Conservation (phyloP, 1,140 invertebrate genomes). For the Tenebrio molitor region DNA sequence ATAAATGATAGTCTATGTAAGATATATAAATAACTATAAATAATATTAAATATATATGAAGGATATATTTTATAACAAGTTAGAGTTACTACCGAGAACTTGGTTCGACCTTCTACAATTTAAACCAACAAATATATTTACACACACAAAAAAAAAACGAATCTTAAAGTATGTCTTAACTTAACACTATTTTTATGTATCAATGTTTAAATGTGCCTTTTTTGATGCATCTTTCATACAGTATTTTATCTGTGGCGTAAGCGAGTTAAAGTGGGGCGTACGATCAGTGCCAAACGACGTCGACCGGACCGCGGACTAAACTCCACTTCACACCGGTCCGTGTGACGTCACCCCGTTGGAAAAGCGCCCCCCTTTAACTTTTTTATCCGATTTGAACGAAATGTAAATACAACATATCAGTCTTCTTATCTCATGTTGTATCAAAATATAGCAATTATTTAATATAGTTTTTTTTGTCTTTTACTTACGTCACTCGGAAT, state of each 20-base stretch:
- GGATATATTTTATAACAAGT: slow-evolving; percentile 36
- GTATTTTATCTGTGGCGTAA: slow-evolving; percentile 29
- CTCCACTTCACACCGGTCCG: not conserved
- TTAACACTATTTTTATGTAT: slow-evolving; percentile 43
- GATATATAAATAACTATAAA: slow-evolving; percentile 14
- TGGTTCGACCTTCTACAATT: slow-evolving; percentile 17
- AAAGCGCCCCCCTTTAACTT: slow-evolving; percentile 10
- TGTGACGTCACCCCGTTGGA: not conserved
- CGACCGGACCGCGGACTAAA: slow-evolving; percentile 3
- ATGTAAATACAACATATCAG: slow-evolving; percentile 38
- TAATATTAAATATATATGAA: not conserved
- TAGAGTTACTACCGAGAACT: not conserved
- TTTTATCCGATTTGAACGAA: slow-evolving; percentile 28
- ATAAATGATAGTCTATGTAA: slow-evolving; percentile 28
- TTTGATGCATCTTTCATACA: slow-evolving; percentile 40
- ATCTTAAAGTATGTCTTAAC: slow-evolving; percentile 16
- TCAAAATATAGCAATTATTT: slow-evolving; percentile 34
- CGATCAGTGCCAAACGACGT: not conserved
- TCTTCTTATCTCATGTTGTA: slow-evolving; percentile 39
- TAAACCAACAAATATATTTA: slow-evolving; percentile 1
- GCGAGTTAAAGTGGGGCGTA: slow-evolving; percentile 6
- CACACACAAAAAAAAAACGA: slow-evolving; percentile 19
- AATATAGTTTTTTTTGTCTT: not conserved
- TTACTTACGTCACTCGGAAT: slow-evolving; percentile 57
- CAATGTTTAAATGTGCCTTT: slow-evolving; percentile 46